phyloP scores from a whole-genome alignment of 2,888 invertebrate genomes.

The Scaeva pyrastri region DNA sequence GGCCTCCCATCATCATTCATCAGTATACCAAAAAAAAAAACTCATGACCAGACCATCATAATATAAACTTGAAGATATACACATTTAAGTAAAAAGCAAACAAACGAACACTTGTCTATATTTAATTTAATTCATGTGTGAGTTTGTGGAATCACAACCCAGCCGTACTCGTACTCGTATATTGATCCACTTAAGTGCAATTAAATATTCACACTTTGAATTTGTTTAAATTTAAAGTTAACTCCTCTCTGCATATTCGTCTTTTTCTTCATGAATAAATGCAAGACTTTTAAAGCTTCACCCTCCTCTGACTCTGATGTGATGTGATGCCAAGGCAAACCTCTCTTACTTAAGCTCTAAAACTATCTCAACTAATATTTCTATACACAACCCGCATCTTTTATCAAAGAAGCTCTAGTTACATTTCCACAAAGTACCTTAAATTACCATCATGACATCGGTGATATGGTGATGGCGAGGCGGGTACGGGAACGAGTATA shows the following conservation, averaged over 20 bases:
- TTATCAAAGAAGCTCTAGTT: slow-evolving; percentile 37
- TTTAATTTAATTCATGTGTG: not conserved
- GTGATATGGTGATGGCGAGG: too few relatives aligned
- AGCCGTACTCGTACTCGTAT: not conserved
- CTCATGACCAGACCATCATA: too few relatives aligned
- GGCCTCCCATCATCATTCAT: too few relatives aligned
- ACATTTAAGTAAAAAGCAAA: not conserved
- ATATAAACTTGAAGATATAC: too few relatives aligned
- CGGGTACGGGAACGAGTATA: not conserved
- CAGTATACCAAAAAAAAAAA: too few relatives aligned
- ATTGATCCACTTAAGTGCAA: slow-evolving; percentile 35
- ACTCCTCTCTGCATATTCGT: not conserved
- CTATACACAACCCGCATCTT: slow-evolving; percentile 53
- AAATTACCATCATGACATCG: slow-evolving; percentile 55
- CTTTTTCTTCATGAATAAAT: not conserved
- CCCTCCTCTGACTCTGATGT: too few relatives aligned
- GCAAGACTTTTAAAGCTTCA: not conserved
- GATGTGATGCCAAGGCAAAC: slow-evolving; percentile 2
- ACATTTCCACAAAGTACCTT: slow-evolving; percentile 63
- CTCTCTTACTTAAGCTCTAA: not conserved
- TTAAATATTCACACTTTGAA: slow-evolving; percentile 29
- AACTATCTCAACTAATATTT: slow-evolving; percentile 48
- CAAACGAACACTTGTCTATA: not conserved
- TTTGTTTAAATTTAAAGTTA: slow-evolving; percentile 25
- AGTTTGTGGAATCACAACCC: not conserved